Conservation (phyloP, 2,113 vertebrate species). For the Ursus arctos region DNA sequence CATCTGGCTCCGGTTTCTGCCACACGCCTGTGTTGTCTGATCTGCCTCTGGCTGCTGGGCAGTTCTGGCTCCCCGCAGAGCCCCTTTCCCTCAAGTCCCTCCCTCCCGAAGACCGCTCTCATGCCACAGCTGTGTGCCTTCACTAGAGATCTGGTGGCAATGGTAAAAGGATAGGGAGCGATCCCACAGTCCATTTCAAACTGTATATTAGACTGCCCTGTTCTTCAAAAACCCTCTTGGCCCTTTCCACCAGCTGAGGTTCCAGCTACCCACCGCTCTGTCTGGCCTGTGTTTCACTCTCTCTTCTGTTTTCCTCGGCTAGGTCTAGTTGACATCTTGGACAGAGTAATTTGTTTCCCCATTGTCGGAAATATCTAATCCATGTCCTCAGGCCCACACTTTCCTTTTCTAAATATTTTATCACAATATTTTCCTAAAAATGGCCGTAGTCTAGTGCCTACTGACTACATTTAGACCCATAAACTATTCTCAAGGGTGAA, state of each 20-base stretch:
- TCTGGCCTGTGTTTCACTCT: neutral
- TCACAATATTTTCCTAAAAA: constrained; percentile 61
- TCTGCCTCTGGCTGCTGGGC: neutral
- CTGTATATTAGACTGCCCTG: neutral
- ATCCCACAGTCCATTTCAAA: neutral
- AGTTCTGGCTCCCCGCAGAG: neutral
- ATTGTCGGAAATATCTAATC: neutral
- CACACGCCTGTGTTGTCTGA: neutral
- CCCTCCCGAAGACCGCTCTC: neutral
- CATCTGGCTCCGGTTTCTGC: neutral
- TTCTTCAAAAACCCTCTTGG: neutral
- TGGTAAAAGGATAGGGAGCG: neutral
- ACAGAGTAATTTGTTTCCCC: neutral
- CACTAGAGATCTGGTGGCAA: neutral
- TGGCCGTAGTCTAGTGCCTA: constrained; percentile 8
- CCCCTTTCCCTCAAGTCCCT: neutral
- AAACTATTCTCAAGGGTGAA: neutral
- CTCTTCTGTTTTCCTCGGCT: neutral
- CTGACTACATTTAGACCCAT: constrained; percentile 20
- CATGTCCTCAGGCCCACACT: neutral
- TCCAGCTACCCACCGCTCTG: neutral
- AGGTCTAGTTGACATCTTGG: neutral
- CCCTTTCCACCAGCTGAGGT: neutral
- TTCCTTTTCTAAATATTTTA: constrained; percentile 54
- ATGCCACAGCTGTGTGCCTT: neutral